Base-by-base conservation (phyloP, 2,888 invertebrate genomes). In the Abscondita cerata region DNA sequence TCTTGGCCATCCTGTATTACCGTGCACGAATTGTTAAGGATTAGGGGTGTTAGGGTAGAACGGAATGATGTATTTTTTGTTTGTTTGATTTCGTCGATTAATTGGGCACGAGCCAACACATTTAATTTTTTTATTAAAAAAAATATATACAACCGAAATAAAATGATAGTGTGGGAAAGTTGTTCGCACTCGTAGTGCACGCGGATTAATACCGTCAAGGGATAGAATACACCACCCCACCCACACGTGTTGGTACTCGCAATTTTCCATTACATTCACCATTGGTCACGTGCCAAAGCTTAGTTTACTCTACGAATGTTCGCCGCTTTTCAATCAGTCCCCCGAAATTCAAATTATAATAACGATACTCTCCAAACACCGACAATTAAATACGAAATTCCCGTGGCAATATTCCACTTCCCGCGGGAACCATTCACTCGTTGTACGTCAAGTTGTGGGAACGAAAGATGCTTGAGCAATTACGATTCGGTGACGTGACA, bases 161-260 rank as follows among this genome's bases (percentile, higher is more conserved):
- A 25, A 25, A 25, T 4, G 25, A 25, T 70, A 75, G 71, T 76
- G 76, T 77, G 77, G 77, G 78, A 78, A 78, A 70, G 61, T 66
- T 68, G 67, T 72, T 68, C 69, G 52, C 73, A 71, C 64, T 71
- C 70, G 69, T 70, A 68, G 70, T 75, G 72, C 78, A 78, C 77
- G 77, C 72, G 76, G 76, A 78, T 76, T 78, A 76, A 40, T 34
- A 48, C 47, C 56, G 34, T 50, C 48, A 51, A 57, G 44, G 60
- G 59, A 50, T 19, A 16, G 51, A 67, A 69, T 71, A 71, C 72
- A 70, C 72, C 54, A 73, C 73, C 70, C 68, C 65, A 67, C 61
- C 54, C 18, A 40, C 63, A 63, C 63, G 63, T 59, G 63, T 48
- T 36, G 16, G 46, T 41, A 20, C 46, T 54, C 16, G 46, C 55